Conservation (phyloP, 2,113 vertebrate genomes). For the Corythoichthys intestinalis region DNA sequence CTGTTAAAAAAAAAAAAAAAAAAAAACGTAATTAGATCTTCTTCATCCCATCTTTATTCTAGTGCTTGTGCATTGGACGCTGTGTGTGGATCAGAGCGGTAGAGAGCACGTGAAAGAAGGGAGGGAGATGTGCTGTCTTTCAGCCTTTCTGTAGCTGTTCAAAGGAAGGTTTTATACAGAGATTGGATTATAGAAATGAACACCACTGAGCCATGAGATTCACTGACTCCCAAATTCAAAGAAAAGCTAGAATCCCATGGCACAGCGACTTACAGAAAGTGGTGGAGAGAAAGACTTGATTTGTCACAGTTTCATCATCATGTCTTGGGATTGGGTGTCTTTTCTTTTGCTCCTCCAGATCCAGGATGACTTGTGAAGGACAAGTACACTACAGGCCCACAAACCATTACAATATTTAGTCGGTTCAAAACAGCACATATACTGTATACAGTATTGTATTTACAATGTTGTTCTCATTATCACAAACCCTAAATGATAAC, state of each 20-base stretch:
- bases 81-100: constrained; percentile 46
- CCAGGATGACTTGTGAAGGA: constrained; percentile 45
- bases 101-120: constrained; percentile 27
- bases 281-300: constrained; percentile 61
- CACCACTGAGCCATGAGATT: constrained; percentile 63
- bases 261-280: constrained; percentile 33
- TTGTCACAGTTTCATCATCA: constrained; percentile 67
- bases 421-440: background rate
- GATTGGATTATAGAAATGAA: constrained; percentile 70
- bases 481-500: no score
- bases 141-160: constrained; percentile 56
- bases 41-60: constrained; percentile 32
- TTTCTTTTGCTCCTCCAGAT: constrained; percentile 42
- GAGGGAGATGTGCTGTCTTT: constrained; percentile 50
- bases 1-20: constrained; percentile 23
- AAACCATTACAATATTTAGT: background rate
- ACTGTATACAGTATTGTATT: no score
- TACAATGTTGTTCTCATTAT: background rate
- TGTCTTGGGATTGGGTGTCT: constrained; percentile 46
- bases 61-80: constrained; percentile 40
- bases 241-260: constrained; percentile 55
- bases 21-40: constrained; percentile 65
- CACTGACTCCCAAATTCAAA: constrained; percentile 54
- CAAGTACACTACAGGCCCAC: constrained; percentile 30
- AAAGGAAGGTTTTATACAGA: constrained; percentile 61